These are phyloP conservation scores for Actinia equina DNA, from an alignment of 64 coral and sea anemone genomes.

Conservation along the genomic window DNA sequence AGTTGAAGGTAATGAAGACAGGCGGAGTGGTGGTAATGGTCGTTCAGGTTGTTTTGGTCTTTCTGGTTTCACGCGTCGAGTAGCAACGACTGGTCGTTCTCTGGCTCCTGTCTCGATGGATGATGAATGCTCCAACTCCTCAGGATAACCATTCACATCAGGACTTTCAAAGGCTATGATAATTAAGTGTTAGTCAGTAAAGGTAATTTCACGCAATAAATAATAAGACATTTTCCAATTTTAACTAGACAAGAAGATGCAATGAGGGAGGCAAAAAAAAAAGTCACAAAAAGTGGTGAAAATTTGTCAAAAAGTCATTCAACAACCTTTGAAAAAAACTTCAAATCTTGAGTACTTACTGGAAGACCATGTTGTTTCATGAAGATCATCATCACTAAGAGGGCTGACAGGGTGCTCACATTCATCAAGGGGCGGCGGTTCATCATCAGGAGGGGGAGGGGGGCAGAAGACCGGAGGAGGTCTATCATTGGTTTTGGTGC, in stretches of 20 bases:
- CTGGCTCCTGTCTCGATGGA: neutral
- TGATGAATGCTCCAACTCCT: neutral
- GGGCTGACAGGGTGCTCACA: conserved; percentile 52
- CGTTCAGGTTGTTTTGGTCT: neutral
- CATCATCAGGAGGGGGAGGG: conserved; percentile 51
- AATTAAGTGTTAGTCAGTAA: no score
- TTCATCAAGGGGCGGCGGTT: conserved; percentile 54
- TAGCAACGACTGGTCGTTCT: neutral
- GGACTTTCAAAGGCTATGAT: neutral
- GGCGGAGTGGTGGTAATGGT: neutral
- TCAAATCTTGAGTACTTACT: neutral
- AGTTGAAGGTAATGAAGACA: neutral
- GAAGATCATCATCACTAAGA: conserved; percentile 31
- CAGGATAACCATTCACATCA: neutral
- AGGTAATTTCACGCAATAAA: no score
- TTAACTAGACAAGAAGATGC: no score
- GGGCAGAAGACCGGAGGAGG: conserved; percentile 22
- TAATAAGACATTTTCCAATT: no score
- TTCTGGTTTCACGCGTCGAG: neutral
- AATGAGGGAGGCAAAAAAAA: no score
- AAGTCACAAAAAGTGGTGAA: no score
- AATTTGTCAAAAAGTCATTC: no score
- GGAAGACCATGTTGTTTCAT: neutral
- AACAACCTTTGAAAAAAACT: no score
- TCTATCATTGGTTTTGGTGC: neutral